phyloP scores from a whole-genome alignment of 2,797 vertebrate species.

The Sphaeramia orbicularis region DNA sequence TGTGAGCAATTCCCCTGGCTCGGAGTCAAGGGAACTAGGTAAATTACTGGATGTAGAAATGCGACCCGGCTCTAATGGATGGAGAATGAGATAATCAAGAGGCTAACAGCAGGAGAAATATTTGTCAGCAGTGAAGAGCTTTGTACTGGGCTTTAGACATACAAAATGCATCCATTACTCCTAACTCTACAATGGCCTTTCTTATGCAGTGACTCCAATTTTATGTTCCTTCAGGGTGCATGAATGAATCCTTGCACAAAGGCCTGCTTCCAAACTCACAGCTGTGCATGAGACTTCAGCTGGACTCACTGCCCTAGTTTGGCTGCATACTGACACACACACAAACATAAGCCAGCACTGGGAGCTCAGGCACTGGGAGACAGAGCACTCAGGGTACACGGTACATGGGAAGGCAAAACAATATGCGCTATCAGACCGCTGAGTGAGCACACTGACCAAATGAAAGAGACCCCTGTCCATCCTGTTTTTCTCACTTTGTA shows the following conservation, averaged over 20 bases:
- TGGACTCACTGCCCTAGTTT: slow-evolving; percentile 56
- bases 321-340: slow-evolving; percentile 26
- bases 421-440: neutral
- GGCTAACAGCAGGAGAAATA: slow-evolving; percentile 24
- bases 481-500: slow-evolving; percentile 26
- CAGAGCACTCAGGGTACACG: slow-evolving; percentile 4
- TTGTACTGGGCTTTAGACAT: slow-evolving; percentile 18
- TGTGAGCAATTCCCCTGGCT: slow-evolving; percentile 30
- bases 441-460: slow-evolving; percentile 19
- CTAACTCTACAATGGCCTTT: slow-evolving; percentile 9
- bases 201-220: slow-evolving; percentile 21
- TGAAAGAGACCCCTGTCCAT: slow-evolving; percentile 40
- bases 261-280: slow-evolving; percentile 54
- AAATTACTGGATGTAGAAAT: slow-evolving; percentile 56
- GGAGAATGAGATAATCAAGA: slow-evolving; percentile 50
- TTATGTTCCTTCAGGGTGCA: slow-evolving; percentile 41
- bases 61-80: slow-evolving; percentile 46
- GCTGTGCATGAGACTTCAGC: slow-evolving; percentile 62
- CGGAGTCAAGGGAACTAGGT: slow-evolving; percentile 26
- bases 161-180: slow-evolving; percentile 36
- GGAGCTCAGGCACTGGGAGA: slow-evolving; percentile 12
- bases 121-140: slow-evolving; percentile 44
- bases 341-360: slow-evolving; percentile 13
- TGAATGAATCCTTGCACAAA: slow-evolving; percentile 49
- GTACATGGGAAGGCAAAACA: slow-evolving; percentile 15